These are phyloP conservation scores for Drosophila mettleri DNA, from an alignment of 2,888 invertebrate genomes.

Conservation along the genomic window DNA sequence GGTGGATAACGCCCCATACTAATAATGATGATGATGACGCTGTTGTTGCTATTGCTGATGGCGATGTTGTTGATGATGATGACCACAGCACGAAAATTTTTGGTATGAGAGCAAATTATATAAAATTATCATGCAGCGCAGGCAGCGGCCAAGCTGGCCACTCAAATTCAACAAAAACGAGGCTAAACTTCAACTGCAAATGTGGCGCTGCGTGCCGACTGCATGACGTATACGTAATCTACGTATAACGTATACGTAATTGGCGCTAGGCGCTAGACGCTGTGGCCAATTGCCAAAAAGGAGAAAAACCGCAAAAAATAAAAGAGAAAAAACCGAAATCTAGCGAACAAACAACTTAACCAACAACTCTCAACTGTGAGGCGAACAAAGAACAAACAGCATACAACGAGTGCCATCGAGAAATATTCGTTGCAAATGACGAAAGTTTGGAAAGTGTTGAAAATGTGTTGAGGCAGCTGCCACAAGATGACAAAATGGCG, in stretches of 20 bases:
- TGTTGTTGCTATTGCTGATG: slow-evolving; percentile 18
- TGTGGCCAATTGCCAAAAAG: slow-evolving; percentile 65
- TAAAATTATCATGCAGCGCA: slow-evolving; percentile 78
- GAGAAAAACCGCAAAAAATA: slow-evolving; percentile 22
- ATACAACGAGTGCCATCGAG: slow-evolving; percentile 2
- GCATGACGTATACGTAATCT: slow-evolving; percentile 69
- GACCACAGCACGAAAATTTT: slow-evolving; percentile 53
- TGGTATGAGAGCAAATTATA: slow-evolving; percentile 67
- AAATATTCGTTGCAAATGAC: slow-evolving; percentile 52
- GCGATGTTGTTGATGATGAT: slow-evolving; percentile 45
- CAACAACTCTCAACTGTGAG: slow-evolving; percentile 5
- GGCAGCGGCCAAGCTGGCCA: slow-evolving; percentile 66
- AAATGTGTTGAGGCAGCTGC: slow-evolving; percentile 57
- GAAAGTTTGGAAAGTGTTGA: slow-evolving; percentile 61
- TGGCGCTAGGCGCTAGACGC: slow-evolving; percentile 29
- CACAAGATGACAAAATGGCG: slow-evolving; percentile 73
- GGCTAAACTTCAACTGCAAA: slow-evolving; percentile 44
- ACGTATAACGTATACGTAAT: slow-evolving; percentile 59
- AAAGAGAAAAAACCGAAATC: slow-evolving; percentile 12
- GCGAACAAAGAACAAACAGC: background rate
- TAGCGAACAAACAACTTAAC: background rate
- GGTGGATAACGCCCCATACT: slow-evolving; percentile 5
- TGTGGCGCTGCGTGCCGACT: slow-evolving; percentile 48
- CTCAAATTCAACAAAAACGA: slow-evolving; percentile 47
- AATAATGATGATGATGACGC: slow-evolving; percentile 21